Percentiles rank a stretch among this genome's conserved stretches.
phyloP scores from a whole-genome alignment of 2,888 invertebrate genomes.

The Meliscaeva auricollis region DNA sequence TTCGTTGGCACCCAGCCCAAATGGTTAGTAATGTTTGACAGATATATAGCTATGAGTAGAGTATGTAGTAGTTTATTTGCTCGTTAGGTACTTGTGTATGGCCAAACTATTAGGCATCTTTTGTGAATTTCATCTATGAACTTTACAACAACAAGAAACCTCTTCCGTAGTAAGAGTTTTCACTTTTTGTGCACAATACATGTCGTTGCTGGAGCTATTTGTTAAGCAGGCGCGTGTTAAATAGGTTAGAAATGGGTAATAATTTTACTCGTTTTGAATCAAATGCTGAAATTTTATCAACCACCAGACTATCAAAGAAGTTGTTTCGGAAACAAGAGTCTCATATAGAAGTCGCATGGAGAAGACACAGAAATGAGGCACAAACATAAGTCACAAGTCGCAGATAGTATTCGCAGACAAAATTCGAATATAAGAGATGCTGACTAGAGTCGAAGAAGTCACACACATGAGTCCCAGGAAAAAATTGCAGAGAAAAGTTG shows the following conservation, averaged over 20 bases:
- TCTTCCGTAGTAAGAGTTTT: slow-evolving; percentile 71
- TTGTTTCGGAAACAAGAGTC: too few species aligned
- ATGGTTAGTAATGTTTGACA: slow-evolving; percentile 19
- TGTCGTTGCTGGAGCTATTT: background rate
- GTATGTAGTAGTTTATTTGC: slow-evolving; percentile 36
- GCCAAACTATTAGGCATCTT: slow-evolving; percentile 46
- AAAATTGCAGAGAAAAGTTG: too few species aligned
- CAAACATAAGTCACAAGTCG: too few species aligned
- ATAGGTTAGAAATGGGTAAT: background rate
- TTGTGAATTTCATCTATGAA: slow-evolving; percentile 37
- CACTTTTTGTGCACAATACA: slow-evolving; percentile 62
- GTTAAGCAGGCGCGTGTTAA: background rate
- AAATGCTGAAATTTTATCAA: too few species aligned
- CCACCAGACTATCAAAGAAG: too few species aligned
- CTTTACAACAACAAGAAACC: slow-evolving; percentile 22
- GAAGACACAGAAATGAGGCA: too few species aligned
- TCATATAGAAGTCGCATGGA: too few species aligned
- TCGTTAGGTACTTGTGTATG: slow-evolving; percentile 7
- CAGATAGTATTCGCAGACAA: too few species aligned
- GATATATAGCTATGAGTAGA: slow-evolving; percentile 7
- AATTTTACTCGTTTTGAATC: too few species aligned
- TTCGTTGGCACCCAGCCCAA: slow-evolving; percentile 40
- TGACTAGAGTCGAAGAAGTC: too few species aligned
- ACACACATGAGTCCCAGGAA: too few species aligned
- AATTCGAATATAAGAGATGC: too few species aligned